Evolutionary conservation across 2,797 vertebrate species (phyloP), one percentile per base, ranked within the genome.

Genomic region (Numenius phaeopus): DNA sequence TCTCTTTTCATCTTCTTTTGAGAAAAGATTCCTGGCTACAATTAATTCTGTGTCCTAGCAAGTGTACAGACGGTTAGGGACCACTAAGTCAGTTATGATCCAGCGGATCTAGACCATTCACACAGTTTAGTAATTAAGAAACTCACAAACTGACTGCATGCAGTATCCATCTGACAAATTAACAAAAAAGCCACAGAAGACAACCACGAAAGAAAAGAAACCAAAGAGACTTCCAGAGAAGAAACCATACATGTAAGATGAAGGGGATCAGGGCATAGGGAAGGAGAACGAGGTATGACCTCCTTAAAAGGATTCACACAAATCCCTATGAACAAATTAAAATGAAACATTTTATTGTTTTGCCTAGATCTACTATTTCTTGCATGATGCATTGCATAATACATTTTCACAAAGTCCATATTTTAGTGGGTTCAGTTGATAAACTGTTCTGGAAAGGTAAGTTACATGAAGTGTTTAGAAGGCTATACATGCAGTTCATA

Each of bases 391-490:
- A 70, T 79, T 27, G 23, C 20, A 7, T 14, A 46, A 23, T 8
- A 50, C 1, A 0, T 17, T 80, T 70, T 80, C 59, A 89, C 7
- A 4, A 80, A 85, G 15, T 32, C 40, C 7, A 0, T 59, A 62
- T 44, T 89, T 80, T 42, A 77, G 27, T 8, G 1, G 15, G 11
- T 66, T 82, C 46, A 73, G 0, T 42, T 40, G 14, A 71, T 67
- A 14, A 72, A 7, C 59, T 77, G 32, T 49, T 23, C 50, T n/a
- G 16, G 42, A 50, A 70, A 66, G 39, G 2, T 26, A n/a, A 4
- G 1, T 37, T 54, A 92, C 4, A 54, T 16, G 29, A 83, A 19
- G 30, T 20, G 17, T 57, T 87, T 29, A 64, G 10, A 82, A 57
- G 44, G 27, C 17, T 52, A 59, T 0, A 52, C 6, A 24, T 2